Evolutionary conservation across 2,113 vertebrate species (phyloP).

Genomic region (Sardina pilchardus): DNA sequence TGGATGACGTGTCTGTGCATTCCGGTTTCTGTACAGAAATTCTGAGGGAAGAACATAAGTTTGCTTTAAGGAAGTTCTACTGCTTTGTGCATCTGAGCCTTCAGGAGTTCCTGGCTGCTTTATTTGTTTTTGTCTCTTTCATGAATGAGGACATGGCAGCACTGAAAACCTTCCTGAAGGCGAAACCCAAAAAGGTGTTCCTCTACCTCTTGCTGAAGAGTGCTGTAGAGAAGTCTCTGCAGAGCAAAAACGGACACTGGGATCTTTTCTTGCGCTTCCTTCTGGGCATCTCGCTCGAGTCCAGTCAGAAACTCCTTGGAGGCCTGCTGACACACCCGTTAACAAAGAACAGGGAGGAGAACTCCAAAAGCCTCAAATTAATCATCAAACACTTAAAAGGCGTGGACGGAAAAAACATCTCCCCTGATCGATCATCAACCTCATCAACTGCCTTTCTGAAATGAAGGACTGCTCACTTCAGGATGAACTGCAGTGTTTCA

Average conservation of each 20-base stretch:
- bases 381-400: background rate
- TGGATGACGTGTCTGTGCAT: slow-evolving; percentile 16
- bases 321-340: background rate
- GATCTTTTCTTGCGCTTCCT: background rate
- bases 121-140: background rate
- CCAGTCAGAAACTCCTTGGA: background rate
- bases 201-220: background rate
- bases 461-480: background rate
- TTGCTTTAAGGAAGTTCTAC: slow-evolving; percentile 6
- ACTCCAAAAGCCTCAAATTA: background rate
- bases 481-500: background rate
- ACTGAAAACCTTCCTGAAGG: background rate
- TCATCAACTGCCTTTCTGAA: background rate
- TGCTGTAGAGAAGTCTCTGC: background rate
- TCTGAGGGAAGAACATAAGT: background rate
- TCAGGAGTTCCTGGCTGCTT: background rate
- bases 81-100: slow-evolving; percentile 25
- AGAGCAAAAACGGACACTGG: background rate
- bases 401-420: no score
- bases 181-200: background rate
- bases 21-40: slow-evolving; percentile 26
- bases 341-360: background rate
- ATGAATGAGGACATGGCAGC: background rate
- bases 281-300: background rate
- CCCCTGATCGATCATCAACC: background rate